Percentiles rank a stretch among this genome's conserved stretches.
Evolutionary conservation across 2,888 invertebrate genomes (phyloP).

Genomic region (Polydrusus pterygomalis): DNA sequence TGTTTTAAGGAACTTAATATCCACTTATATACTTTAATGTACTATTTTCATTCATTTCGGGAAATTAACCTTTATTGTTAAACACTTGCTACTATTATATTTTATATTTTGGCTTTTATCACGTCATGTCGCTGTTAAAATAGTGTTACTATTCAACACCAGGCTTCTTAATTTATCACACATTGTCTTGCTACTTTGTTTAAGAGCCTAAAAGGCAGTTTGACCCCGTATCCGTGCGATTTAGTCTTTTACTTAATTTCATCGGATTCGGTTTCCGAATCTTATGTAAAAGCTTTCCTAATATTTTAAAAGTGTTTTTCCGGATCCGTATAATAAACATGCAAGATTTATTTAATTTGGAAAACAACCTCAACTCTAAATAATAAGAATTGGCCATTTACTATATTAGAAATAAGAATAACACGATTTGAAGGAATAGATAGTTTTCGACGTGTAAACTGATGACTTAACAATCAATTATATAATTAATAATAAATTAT

Average conservation of each 20-base stretch:
- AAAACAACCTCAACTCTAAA: conserved; percentile 59
- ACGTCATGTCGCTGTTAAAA: no score
- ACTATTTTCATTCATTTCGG: no score
- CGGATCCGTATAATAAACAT: conserved; percentile 42
- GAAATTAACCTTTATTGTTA: no score
- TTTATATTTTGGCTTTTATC: no score
- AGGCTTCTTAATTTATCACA: no score
- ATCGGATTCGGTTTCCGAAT: conserved; percentile 9
- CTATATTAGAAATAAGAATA: conserved; percentile 68
- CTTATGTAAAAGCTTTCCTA: conserved; percentile 39
- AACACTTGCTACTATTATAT: no score
- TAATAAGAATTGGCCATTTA: conserved; percentile 64
- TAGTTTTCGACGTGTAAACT: conserved; percentile 13
- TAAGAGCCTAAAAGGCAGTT: conserved; percentile 13
- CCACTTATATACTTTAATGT: no score
- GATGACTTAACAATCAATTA: background rate
- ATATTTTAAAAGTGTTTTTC: conserved; percentile 49
- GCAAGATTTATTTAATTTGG: conserved; percentile 56
- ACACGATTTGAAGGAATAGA: conserved; percentile 64
- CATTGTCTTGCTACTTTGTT: conserved; percentile 6
- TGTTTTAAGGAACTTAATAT: no score
- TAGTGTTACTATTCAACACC: no score
- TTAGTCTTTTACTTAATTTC: conserved; percentile 16
- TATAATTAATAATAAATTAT: no score
- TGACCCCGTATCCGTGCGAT: background rate